Evolutionary conservation across 2,113 vertebrate species (phyloP).

Genomic region (Paedocypris sp.): DNA sequence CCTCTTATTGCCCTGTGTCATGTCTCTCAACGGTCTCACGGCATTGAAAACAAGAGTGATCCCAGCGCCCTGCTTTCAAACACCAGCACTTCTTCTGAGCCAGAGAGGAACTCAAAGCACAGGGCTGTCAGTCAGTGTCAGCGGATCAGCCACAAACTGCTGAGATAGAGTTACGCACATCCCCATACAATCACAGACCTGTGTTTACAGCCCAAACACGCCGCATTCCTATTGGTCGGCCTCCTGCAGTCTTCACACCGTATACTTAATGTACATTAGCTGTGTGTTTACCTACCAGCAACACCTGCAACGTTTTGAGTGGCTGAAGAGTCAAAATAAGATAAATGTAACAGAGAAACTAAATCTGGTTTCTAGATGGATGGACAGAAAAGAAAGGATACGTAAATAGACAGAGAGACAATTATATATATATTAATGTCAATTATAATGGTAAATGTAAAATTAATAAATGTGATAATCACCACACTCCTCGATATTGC

Average conservation of each 20-base stretch:
- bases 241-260: background rate
- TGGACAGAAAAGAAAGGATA: too few species aligned
- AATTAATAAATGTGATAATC: too few species aligned
- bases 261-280: background rate
- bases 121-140: slow-evolving; percentile 24
- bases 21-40: slow-evolving; percentile 4
- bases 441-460: too few species aligned
- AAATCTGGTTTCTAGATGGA: too few species aligned
- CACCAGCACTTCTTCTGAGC: slow-evolving; percentile 8
- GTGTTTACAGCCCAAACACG: slow-evolving; percentile 29
- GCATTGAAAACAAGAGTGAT: background rate
- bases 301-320: background rate
- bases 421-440: too few species aligned
- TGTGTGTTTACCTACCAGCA: background rate
- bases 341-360: too few species aligned
- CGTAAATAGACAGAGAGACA: too few species aligned
- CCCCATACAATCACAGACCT: slow-evolving; percentile 39
- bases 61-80: background rate
- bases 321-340: too few species aligned
- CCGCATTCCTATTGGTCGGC: background rate
- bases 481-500: too few species aligned
- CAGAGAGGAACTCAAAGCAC: slow-evolving; percentile 19
- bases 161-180: slow-evolving; percentile 36
- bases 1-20: background rate
- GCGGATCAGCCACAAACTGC: background rate